Conservation (phyloP, 1,140 invertebrate species). For the Orius insidiosus region DNA sequence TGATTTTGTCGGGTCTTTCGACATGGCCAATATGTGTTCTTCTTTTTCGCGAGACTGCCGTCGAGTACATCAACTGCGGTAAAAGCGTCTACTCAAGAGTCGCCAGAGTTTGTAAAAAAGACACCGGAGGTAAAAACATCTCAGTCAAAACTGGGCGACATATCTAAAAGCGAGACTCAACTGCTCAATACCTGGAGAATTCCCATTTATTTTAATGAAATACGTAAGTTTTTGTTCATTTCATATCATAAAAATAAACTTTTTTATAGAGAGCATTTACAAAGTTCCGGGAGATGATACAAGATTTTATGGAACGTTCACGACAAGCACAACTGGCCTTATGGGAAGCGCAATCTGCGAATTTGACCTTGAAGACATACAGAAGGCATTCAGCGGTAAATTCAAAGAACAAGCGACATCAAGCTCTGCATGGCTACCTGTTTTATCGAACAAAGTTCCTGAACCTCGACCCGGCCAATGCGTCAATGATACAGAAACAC, state of each 20-base stretch:
- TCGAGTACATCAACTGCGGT: constrained; percentile 92
- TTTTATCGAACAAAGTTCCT: constrained; percentile 67
- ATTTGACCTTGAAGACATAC: constrained; percentile 73
- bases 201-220: constrained; percentile 95
- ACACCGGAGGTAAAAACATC: constrained; percentile 88
- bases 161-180: constrained; percentile 88
- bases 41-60: constrained; percentile 94
- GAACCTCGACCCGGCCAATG: constrained; percentile 79
- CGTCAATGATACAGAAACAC: constrained; percentile 69
- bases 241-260: too few species aligned
- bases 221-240: constrained; percentile 72
- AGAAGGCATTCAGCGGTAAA: constrained; percentile 75
- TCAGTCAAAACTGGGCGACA: constrained; percentile 85
- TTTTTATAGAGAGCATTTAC: constrained; percentile 64
- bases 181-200: constrained; percentile 87
- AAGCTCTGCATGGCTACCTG: constrained; percentile 80
- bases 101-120: constrained; percentile 82
- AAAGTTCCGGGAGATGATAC: constrained; percentile 73
- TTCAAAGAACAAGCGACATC: constrained; percentile 85
- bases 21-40: constrained; percentile 82
- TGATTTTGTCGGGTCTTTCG: constrained; percentile 88
- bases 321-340: constrained; percentile 77
- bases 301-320: constrained; percentile 89
- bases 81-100: constrained; percentile 86
- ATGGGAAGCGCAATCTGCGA: constrained; percentile 89